Percentiles rank a stretch among this genome's conserved stretches.
phyloP scores from a whole-genome alignment of 2,888 invertebrate genomes.

The Halocaridina rubra region DNA sequence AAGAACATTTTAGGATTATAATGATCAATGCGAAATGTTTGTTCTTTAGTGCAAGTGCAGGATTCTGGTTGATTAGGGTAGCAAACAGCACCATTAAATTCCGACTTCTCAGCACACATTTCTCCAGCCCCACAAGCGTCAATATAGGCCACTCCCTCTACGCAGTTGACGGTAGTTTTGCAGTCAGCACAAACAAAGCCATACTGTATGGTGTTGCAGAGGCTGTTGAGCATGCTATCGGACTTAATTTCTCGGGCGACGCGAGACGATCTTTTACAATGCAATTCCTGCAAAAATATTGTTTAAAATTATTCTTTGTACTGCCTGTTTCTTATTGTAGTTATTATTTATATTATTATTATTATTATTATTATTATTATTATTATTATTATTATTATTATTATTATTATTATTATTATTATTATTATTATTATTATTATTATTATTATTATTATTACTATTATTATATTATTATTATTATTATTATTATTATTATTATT shows the following conservation, averaged over 20 bases:
- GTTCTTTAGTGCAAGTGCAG: slow-evolving; percentile 29
- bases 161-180: slow-evolving; percentile 51
- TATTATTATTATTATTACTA: neutral
- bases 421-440: neutral
- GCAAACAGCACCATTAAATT: slow-evolving; percentile 43
- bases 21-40: slow-evolving; percentile 30
- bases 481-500: no score
- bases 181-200: slow-evolving; percentile 56
- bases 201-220: slow-evolving; percentile 18
- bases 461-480: no score
- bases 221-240: slow-evolving; percentile 23
- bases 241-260: slow-evolving; percentile 7
- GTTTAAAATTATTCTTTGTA: no score
- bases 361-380: neutral
- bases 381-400: neutral
- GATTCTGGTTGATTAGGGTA: slow-evolving; percentile 22
- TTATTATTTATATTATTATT: no score
- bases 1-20: slow-evolving; percentile 37
- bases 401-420: neutral
- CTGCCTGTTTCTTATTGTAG: no score
- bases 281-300: no score
- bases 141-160: slow-evolving; percentile 37
- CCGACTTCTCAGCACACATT: neutral
- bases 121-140: slow-evolving; percentile 12
- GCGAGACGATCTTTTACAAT: slow-evolving; percentile 17